Conservation (phyloP, 2,797 vertebrate genomes). For the Artibeus jamaicensis region DNA sequence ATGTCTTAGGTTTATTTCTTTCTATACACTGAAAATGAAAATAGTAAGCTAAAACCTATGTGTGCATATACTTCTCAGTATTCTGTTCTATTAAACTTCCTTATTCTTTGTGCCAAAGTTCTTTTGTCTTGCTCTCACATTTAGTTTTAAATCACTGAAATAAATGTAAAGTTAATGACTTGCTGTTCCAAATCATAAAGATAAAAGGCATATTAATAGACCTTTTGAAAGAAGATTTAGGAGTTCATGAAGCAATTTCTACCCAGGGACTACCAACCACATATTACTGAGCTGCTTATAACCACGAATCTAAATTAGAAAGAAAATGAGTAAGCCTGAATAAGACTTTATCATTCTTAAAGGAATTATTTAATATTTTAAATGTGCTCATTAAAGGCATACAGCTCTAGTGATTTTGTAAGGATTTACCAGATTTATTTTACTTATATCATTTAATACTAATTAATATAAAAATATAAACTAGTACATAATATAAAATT, state of each 20-base stretch:
- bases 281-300: slow-evolving; percentile 40
- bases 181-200: slow-evolving; percentile 58
- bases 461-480: neutral
- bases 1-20: neutral
- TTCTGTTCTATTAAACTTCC: neutral
- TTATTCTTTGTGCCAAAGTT: neutral
- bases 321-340: slow-evolving; percentile 34
- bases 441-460: neutral
- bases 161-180: slow-evolving; percentile 66
- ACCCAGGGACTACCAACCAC: slow-evolving; percentile 9
- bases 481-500: too few species aligned
- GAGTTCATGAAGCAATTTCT: slow-evolving; percentile 6
- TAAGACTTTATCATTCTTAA: slow-evolving; percentile 38
- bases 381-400: slow-evolving; percentile 38
- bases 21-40: neutral
- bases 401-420: neutral
- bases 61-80: neutral
- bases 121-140: slow-evolving; percentile 30
- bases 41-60: neutral
- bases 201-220: slow-evolving; percentile 70
- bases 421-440: neutral
- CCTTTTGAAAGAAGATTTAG: slow-evolving; percentile 58
- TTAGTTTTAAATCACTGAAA: slow-evolving; percentile 51
- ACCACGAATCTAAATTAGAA: slow-evolving; percentile 60
- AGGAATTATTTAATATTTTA: slow-evolving; percentile 57